Conservation (phyloP, 2,113 vertebrate species). For the Irena cyanogastra region DNA sequence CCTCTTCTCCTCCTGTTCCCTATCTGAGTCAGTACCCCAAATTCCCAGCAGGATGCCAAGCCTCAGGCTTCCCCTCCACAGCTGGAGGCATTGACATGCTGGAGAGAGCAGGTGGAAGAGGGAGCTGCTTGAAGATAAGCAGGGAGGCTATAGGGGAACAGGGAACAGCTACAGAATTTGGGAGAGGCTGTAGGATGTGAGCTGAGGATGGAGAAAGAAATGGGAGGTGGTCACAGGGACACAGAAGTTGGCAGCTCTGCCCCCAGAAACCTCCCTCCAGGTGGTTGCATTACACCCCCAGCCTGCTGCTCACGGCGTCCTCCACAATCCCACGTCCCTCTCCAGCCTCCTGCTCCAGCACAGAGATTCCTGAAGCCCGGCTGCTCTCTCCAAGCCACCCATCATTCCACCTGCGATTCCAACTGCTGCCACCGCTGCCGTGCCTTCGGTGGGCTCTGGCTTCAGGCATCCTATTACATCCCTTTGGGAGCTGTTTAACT, state of each 20-base stretch:
- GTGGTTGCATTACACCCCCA: background rate
- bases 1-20: background rate
- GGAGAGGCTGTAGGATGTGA: background rate
- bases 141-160: background rate
- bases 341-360: background rate
- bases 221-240: background rate
- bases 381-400: background rate
- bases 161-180: background rate
- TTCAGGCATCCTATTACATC: background rate
- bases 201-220: background rate
- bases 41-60: background rate
- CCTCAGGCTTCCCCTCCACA: background rate
- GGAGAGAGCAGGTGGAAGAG: background rate
- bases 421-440: fast-evolving
- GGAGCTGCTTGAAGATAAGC: background rate
- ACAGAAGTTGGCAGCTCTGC: background rate
- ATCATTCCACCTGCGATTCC: background rate
- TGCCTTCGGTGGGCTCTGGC: fast-evolving
- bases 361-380: background rate
- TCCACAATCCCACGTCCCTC: background rate
- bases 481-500: background rate
- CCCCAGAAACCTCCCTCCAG: background rate
- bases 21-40: background rate
- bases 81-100: background rate
- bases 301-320: fast-evolving